phyloP scores from a whole-genome alignment of 2,113 vertebrate species.

The Buteo buteo region DNA sequence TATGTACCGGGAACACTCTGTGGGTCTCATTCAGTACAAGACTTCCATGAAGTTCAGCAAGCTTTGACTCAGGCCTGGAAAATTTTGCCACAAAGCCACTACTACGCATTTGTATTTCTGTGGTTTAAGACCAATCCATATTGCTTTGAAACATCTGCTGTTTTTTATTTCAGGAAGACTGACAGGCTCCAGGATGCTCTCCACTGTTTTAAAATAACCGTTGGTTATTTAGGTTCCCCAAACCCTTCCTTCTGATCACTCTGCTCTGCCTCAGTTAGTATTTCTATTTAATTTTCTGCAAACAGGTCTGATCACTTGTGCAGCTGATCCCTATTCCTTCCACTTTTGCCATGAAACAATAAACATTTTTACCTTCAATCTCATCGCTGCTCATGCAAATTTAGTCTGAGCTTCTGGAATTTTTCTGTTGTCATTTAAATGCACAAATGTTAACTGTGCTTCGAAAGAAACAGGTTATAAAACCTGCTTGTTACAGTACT shows the following conservation, averaged over 20 bases:
- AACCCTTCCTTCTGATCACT: background rate
- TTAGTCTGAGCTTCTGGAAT: background rate
- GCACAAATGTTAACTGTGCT: background rate
- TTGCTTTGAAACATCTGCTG: background rate
- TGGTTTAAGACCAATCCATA: background rate
- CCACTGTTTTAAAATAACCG: background rate
- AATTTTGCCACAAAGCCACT: background rate
- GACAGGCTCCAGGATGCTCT: background rate
- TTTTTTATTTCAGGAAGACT: background rate
- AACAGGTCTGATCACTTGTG: background rate
- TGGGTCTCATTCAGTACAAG: background rate
- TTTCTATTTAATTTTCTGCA: background rate
- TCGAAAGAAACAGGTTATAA: background rate
- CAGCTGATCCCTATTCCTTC: background rate
- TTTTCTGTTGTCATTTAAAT: background rate
- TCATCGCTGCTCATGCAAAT: background rate
- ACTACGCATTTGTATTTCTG: background rate
- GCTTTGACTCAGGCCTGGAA: background rate
- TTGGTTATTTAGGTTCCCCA: background rate
- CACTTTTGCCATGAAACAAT: background rate
- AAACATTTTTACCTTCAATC: background rate
- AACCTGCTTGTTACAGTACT: background rate
- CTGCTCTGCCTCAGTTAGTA: background rate
- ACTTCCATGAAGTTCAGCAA: background rate
- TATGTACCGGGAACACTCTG: rapidly evolving